Base-by-base conservation (phyloP, 2,888 invertebrate species). In the Neoaliturus tenellus region DNA sequence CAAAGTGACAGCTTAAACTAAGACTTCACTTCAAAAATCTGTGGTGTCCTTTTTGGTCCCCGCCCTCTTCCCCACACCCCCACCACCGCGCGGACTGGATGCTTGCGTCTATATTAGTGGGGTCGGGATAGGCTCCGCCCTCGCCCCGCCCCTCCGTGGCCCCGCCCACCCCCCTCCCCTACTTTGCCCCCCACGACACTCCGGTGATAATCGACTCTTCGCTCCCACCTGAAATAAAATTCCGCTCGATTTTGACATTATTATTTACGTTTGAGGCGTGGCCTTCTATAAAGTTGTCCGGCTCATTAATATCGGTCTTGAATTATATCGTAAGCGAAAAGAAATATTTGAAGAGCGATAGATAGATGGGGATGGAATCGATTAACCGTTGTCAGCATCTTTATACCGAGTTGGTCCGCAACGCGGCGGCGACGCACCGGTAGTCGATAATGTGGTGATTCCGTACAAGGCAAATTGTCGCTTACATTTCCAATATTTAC, bases 1-100 rank as follows among this genome's bases (percentile, higher is more conserved):
- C 82, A 73, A 75, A 84, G 81, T 84, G 84, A 84, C 84, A 84
- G 84, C 84, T 84, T 78, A 84, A 84, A 84, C 84, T 84, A 84
- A 84, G 84, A 84, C 84, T 84, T 84, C 84, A 84, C 84, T 84
- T 84, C 78, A 81, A 84, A 84, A 84, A 78, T 82, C 82, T 84
- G 84, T 84, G 78, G 62, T 81, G 69, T 82, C 82, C 81, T 84
- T 84, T 81, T 84, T 84, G 75, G 84, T 80, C 48, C 44, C 58
- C 82, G 84, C 78, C 82, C 81, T 73, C 81, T 81, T 80, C 75
- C 69, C 71, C 73, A 31, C 44, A 41, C 55, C 69, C 83, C 83
- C 71, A 71, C 83, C 78, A 67, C 80, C 73, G 73, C 73, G 67
- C 44, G 44, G 58, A 58, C 62, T 31, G 62, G 62, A 55, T 80